A percentile compares a stretch with the other conserved stretches of the same genome.
Conservation (phyloP, 1,140 invertebrate species). For the Drosophila nikananu region DNA sequence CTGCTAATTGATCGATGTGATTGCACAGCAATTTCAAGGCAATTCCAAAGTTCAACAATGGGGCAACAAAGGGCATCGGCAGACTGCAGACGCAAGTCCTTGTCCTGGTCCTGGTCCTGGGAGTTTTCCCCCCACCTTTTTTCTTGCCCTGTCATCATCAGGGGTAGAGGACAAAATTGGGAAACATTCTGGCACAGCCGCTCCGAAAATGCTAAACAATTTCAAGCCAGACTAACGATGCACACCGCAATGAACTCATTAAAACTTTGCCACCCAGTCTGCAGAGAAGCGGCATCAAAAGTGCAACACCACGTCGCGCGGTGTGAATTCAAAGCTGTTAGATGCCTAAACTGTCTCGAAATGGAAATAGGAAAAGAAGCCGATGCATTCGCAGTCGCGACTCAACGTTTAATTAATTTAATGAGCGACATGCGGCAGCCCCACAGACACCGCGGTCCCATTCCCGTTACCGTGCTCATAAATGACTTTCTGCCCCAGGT, state of each 20-base stretch:
- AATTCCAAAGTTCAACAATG: conserved; percentile 81
- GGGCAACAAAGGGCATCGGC: conserved; percentile 49
- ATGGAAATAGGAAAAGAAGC: conserved; percentile 26
- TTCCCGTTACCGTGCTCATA: conserved; percentile 14
- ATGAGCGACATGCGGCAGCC: conserved; percentile 58
- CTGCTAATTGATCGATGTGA: conserved; percentile 80
- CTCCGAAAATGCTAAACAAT: conserved; percentile 66
- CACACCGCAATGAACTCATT: conserved; percentile 77
- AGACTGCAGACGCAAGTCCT: conserved; percentile 53
- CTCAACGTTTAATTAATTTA: conserved; percentile 77
- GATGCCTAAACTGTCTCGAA: conserved; percentile 38
- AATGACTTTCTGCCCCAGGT: conserved; percentile 29
- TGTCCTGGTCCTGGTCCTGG: conserved; percentile 16
- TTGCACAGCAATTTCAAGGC: conserved; percentile 80
- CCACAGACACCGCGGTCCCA: conserved; percentile 2
- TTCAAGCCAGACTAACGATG: conserved; percentile 70
- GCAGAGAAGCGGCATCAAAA: conserved; percentile 64
- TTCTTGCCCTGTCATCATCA: conserved; percentile 49
- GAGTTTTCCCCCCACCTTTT: conserved; percentile 5
- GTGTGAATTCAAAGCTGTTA: conserved; percentile 42
- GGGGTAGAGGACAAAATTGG: neutral
- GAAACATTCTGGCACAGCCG: conserved; percentile 1
- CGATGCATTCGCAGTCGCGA: conserved; percentile 28
- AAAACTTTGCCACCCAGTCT: conserved; percentile 72
- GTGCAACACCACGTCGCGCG: conserved; percentile 8